phyloP scores from a whole-genome alignment of 2,113 vertebrate genomes.

The Ranitomeya variabilis region DNA sequence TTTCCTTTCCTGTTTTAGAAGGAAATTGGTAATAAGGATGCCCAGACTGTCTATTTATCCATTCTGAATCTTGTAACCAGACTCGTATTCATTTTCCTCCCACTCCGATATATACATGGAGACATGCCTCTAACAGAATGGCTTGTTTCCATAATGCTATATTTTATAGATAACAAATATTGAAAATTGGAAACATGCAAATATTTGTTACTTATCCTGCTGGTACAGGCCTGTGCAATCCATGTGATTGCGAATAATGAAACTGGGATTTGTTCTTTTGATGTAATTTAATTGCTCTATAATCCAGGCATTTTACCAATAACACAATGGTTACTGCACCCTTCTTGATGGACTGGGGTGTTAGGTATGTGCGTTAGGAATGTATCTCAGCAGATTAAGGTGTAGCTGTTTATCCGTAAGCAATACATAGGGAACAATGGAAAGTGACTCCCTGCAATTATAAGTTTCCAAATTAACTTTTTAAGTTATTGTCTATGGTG shows the following conservation, averaged over 20 bases:
- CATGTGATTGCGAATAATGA: background rate
- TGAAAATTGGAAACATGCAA: constrained; percentile 13
- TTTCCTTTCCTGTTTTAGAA: constrained; percentile 3
- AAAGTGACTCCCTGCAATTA: constrained; percentile 10
- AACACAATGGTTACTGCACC: constrained; percentile 37
- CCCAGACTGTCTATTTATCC: constrained; percentile 25
- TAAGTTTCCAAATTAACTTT: background rate
- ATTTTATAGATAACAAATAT: constrained; percentile 23
- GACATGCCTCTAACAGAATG: background rate
- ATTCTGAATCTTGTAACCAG: background rate
- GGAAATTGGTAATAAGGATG: constrained; percentile 18
- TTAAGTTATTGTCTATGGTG: background rate
- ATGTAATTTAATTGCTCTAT: constrained; percentile 27
- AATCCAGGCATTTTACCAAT: background rate
- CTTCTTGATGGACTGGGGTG: constrained; percentile 26
- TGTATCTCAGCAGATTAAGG: constrained; percentile 12
- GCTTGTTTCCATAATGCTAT: background rate
- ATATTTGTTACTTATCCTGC: background rate
- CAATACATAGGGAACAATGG: constrained; percentile 22
- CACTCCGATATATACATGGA: background rate
- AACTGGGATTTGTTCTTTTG: constrained; percentile 22
- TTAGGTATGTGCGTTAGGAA: background rate
- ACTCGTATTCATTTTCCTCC: background rate
- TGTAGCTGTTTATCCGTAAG: constrained; percentile 10
- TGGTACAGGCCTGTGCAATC: background rate